A percentile compares a stretch with the other conserved stretches of the same genome.
Conservation (phyloP, 1,140 invertebrate genomes). For the Eueides isabella region DNA sequence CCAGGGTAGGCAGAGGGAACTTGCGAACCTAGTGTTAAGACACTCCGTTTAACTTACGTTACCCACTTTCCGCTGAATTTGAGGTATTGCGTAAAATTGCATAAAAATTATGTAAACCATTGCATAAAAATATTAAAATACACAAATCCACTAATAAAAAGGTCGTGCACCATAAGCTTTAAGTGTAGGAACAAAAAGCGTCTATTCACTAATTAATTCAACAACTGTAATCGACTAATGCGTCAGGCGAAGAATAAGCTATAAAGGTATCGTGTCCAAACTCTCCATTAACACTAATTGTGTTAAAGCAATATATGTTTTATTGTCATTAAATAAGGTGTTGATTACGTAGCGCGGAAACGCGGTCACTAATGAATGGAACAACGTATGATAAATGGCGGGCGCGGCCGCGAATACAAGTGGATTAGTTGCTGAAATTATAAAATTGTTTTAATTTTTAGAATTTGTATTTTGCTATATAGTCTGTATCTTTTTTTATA, state of each 20-base stretch:
- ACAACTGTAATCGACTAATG: conserved; percentile 60
- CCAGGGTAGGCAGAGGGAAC: no score
- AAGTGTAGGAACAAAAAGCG: conserved; percentile 21
- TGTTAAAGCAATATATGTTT: conserved; percentile 54
- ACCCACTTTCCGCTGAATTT: no score
- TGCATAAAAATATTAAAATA: background rate
- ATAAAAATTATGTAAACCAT: no score
- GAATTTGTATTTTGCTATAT: no score
- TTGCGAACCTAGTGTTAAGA: no score
- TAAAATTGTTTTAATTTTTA: conserved; percentile 30
- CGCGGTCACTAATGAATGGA: conserved; percentile 58
- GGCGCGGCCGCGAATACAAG: conserved; percentile 62
- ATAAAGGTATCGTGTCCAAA: conserved; percentile 46
- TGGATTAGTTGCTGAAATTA: conserved; percentile 57
- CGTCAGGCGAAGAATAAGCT: conserved; percentile 46
- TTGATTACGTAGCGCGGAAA: conserved; percentile 48
- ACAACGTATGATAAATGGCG: conserved; percentile 64
- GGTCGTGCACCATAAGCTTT: background rate
- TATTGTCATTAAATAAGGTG: conserved; percentile 54
- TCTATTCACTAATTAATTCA: conserved; percentile 43
- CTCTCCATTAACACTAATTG: conserved; percentile 47
- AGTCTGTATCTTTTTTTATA: no score
- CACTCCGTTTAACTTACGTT: no score
- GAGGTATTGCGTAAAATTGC: no score
- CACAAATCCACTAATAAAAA: conserved; percentile 5